Percentiles rank a stretch among this genome's conserved stretches.
Evolutionary conservation across 1,140 invertebrate genomes (phyloP).

Genomic region (Drosophila rufa): DNA sequence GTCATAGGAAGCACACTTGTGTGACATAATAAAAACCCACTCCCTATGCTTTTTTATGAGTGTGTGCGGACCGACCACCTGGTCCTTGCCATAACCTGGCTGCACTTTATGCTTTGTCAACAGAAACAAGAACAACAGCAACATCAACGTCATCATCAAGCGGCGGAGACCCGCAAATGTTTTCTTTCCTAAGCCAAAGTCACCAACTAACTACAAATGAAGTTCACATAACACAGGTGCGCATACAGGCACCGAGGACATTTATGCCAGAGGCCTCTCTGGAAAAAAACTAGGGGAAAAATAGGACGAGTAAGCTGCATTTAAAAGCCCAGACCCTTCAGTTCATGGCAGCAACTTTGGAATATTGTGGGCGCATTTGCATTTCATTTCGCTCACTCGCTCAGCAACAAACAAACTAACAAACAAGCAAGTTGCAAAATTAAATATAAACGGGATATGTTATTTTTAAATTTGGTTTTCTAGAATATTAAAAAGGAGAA

Average conservation of each 20-base stretch:
- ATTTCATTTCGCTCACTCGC: slow-evolving; percentile 42
- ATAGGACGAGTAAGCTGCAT: slow-evolving; percentile 39
- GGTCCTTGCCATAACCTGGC: slow-evolving; percentile 35
- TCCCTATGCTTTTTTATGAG: slow-evolving; percentile 50
- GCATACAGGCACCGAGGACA: background rate
- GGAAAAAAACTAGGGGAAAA: background rate
- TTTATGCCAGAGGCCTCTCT: slow-evolving; percentile 13
- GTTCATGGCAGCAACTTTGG: slow-evolving; percentile 3
- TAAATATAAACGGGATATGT: slow-evolving; percentile 14
- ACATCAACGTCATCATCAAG: slow-evolving; percentile 45
- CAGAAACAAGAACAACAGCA: slow-evolving; percentile 41
- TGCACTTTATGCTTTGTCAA: slow-evolving; percentile 75
- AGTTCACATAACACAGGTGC: slow-evolving; percentile 35
- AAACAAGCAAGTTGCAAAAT: slow-evolving; percentile 11
- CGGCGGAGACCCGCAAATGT: slow-evolving; percentile 60
- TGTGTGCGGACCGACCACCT: slow-evolving; percentile 24
- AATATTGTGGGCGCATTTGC: slow-evolving; percentile 15
- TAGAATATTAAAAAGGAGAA: too few species aligned
- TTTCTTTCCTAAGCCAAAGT: slow-evolving; percentile 65
- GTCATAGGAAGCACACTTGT: slow-evolving; percentile 81
- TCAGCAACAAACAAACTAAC: slow-evolving; percentile 4
- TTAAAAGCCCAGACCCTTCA: slow-evolving; percentile 53
- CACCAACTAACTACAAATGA: slow-evolving; percentile 37
- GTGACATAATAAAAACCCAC: slow-evolving; percentile 78
- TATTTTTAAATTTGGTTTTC: slow-evolving; percentile 6